Base-by-base conservation (phyloP, 2,113 vertebrate species). In the Boulengerochromis microlepis region DNA sequence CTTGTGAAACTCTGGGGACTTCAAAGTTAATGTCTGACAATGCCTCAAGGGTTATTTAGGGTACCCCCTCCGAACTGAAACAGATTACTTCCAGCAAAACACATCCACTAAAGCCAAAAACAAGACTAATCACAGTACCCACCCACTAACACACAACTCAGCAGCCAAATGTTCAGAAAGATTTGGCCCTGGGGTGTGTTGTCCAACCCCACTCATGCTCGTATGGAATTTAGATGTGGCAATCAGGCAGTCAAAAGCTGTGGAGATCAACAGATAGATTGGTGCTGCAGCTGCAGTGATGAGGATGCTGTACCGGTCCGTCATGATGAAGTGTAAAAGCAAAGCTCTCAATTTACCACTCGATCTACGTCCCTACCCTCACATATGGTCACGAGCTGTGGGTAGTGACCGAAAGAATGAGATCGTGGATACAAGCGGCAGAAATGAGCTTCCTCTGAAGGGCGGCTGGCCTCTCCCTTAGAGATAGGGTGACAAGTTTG, bases 231-330 rank as follows among this genome's bases (percentile, higher is more conserved):
- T 4, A 47, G 24, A 76, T 76, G 16, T 76, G 24, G 9, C 5
- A 45, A 29, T 76, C 71, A 50, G 42, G 24, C 71, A 50, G 16
- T 76, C 42, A 31, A 47, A 10, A 76, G 16, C 24, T 76, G 24
- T 76, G 16, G 59, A 33, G 29, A 64, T 64, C 4, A 64, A 64
- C 29, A 64, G 59, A 4, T 19, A 64, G 59, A 4, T 10, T 64
- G 29, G 59, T 33, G 29, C 59, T 64, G 59, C 57, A 3, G 57
- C 29, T 61, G 57, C 16, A 64, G 29, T 64, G 29, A 64, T 64
- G 29, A 1, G 0, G 57, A 0, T 2, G 4, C 29, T 33, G 59
- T 10, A 61, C 59, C 2, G 2, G 59, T 61, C 16, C 2, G 2
- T 61, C 29, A 10, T 61, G 29, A 33, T 61, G 9, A 61, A 33